A percentile compares a stretch with the other conserved stretches of the same genome.
Conservation (phyloP, 2,113 vertebrate genomes). For the Ictalurus furcatus region DNA sequence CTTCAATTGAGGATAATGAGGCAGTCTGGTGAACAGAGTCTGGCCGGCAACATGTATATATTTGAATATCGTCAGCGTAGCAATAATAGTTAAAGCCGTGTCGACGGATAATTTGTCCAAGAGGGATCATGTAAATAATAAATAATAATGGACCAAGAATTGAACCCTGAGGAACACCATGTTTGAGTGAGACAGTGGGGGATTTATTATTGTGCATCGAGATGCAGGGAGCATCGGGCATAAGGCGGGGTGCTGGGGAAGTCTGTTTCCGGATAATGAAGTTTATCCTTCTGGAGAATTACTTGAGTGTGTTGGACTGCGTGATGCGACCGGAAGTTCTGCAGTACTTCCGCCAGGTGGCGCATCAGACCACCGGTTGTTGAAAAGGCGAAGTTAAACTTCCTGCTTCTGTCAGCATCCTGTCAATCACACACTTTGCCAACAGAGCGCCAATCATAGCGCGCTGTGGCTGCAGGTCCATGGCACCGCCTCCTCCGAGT, state of each 20-base stretch:
- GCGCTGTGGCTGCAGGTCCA: not conserved
- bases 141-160: too few relatives aligned
- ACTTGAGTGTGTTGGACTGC: not conserved
- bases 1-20: too few relatives aligned
- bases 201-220: too few relatives aligned
- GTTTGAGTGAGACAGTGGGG: too few relatives aligned
- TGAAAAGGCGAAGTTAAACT: not conserved
- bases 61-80: too few relatives aligned
- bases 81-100: too few relatives aligned
- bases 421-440: not conserved
- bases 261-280: not conserved
- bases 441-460: slow-evolving; percentile 3
- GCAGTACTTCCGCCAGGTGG: not conserved
- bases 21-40: too few relatives aligned
- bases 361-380: not conserved
- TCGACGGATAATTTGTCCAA: too few relatives aligned
- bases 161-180: too few relatives aligned
- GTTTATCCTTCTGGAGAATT: not conserved
- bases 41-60: too few relatives aligned
- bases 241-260: not conserved
- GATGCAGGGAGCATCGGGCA: too few relatives aligned
- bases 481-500: not conserved
- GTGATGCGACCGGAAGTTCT: not conserved
- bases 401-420: not conserved
- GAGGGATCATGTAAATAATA: too few relatives aligned